Conservation (phyloP, 2,888 invertebrate genomes). For the Caenorhabditis sp. region DNA sequence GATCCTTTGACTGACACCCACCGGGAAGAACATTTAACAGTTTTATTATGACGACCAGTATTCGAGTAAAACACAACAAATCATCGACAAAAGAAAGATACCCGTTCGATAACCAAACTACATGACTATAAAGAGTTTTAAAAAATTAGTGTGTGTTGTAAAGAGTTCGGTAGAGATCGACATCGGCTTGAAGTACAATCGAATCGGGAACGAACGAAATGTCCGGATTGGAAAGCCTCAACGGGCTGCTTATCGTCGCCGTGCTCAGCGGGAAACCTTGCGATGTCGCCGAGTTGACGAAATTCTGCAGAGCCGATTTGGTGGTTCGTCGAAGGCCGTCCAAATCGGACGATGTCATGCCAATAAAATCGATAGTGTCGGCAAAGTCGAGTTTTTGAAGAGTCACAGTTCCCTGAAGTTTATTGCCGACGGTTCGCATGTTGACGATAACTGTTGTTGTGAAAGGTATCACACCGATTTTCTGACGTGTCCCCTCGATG, state of each 20-base stretch:
- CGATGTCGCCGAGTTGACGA: conserved; percentile 42
- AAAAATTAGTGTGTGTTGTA: neutral
- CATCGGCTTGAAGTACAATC: conserved; percentile 54
- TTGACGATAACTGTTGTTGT: conserved; percentile 29
- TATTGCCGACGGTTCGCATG: conserved; percentile 32
- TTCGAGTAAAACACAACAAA: neutral
- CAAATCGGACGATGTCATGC: conserved; percentile 41
- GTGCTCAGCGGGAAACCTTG: conserved; percentile 51
- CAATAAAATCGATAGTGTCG: conserved; percentile 50
- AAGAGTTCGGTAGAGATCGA: conserved; percentile 48
- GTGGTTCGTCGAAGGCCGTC: conserved; percentile 50
- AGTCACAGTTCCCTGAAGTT: conserved; percentile 38
- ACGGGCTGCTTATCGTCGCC: conserved; percentile 44
- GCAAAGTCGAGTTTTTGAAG: conserved; percentile 44
- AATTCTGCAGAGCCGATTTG: conserved; percentile 46
- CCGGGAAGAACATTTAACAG: no score
- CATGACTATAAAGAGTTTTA: neutral
- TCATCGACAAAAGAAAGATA: neutral
- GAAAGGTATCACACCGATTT: conserved; percentile 54
- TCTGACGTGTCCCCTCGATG: conserved; percentile 53
- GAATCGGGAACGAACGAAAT: conserved; percentile 41
- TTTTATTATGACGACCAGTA: conserved; percentile 17
- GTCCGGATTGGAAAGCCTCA: conserved; percentile 47
- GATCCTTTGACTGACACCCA: no score
- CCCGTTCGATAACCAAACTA: conserved; percentile 7